Conservation (phyloP, 2,888 invertebrate species). For the Bedellia somnulentella region DNA sequence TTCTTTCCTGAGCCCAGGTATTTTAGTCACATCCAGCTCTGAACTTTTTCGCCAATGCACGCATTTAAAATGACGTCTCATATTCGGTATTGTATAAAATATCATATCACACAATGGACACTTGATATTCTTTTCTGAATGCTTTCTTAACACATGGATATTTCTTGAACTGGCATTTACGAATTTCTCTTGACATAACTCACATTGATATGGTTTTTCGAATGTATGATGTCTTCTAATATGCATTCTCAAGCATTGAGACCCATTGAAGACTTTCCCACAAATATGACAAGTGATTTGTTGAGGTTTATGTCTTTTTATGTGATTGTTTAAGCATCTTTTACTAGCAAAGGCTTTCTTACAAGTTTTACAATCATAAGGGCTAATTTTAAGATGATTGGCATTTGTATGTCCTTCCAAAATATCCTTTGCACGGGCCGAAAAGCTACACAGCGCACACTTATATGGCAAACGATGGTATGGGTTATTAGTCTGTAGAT, state of each 20-base stretch:
- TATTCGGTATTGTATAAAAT: not conserved
- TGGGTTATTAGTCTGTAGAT: not conserved
- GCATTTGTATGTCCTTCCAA: slow-evolving; percentile 1
- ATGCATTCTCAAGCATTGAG: not conserved
- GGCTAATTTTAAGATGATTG: not conserved
- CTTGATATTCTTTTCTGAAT: not conserved
- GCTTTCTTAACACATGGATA: not conserved
- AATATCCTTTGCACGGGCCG: not conserved
- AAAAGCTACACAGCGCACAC: not conserved
- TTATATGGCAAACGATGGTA: not conserved
- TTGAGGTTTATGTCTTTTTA: slow-evolving; percentile 16
- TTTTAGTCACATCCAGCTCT: no score
- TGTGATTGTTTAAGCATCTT: slow-evolving; percentile 23
- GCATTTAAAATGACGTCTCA: not conserved
- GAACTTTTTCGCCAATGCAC: no score
- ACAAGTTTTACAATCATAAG: slow-evolving; percentile 18
- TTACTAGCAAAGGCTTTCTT: slow-evolving; percentile 21
- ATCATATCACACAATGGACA: not conserved
- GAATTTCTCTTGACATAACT: not conserved
- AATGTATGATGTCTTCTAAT: not conserved
- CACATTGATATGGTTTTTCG: not conserved
- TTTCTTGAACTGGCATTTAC: not conserved
- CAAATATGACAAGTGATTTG: not conserved
- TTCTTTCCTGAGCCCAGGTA: no score
- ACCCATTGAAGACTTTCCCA: not conserved